Evolutionary conservation across 2,888 invertebrate genomes (phyloP).

Genomic region (Macrosoma leucophasiata): DNA sequence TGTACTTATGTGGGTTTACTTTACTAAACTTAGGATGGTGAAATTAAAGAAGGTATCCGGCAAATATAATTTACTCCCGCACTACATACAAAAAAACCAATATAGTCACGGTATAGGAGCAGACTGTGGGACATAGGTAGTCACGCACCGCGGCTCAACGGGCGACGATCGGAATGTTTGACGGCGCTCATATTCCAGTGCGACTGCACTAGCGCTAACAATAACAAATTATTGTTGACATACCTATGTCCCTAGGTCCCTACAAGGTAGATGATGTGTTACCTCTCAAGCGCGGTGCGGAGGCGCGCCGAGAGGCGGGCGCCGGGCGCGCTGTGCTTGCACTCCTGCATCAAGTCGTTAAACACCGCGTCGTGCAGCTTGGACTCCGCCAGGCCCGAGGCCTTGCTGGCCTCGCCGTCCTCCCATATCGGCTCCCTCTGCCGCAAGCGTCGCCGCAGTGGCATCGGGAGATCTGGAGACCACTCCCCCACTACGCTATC

Average conservation of each 20-base stretch:
- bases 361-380: constrained; percentile 53
- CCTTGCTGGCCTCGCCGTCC: constrained; percentile 5
- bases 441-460: too few species aligned
- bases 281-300: constrained; percentile 57
- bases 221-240: neutral
- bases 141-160: neutral
- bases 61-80: too few species aligned
- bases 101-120: neutral
- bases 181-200: neutral
- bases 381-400: constrained; percentile 13
- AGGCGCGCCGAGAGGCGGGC: constrained; percentile 74
- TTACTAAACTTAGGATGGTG: too few species aligned
- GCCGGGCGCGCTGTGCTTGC: constrained; percentile 80
- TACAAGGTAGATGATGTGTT: constrained; percentile 2
- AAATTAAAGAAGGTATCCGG: too few species aligned
- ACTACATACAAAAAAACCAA: neutral
- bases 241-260: neutral
- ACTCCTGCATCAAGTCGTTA: constrained; percentile 79
- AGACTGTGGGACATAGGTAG: neutral
- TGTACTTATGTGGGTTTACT: too few species aligned
- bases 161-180: neutral
- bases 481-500: too few species aligned
- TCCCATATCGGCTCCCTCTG: too few species aligned
- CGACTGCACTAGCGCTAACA: too few species aligned
- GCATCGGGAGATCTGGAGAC: too few species aligned